These are phyloP conservation scores for Aphis gossypii DNA, from an alignment of 1,140 invertebrate species.

Conservation along the genomic window DNA sequence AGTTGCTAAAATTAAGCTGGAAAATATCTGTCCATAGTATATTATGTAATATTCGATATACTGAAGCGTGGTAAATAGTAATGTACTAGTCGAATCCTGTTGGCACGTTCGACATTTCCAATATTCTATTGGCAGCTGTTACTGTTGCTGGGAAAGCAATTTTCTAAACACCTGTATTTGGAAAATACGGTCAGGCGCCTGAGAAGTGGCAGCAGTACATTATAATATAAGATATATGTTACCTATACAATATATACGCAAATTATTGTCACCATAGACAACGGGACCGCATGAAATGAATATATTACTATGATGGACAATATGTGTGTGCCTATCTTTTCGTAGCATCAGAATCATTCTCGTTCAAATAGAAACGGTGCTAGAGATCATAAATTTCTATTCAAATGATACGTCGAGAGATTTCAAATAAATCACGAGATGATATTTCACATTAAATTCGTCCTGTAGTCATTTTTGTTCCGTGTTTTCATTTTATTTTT, in stretches of 20 bases:
- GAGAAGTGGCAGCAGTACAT: neutral
- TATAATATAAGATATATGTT: neutral
- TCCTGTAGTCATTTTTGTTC: neutral
- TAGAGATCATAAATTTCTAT: neutral
- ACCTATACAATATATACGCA: neutral
- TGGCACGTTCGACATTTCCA: neutral
- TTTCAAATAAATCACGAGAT: neutral
- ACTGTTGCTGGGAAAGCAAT: neutral
- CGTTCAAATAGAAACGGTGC: neutral
- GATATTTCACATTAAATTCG: neutral
- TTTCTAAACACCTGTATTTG: neutral
- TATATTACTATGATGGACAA: neutral
- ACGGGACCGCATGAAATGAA: neutral
- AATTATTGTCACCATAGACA: constrained; percentile 17
- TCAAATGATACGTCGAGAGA: neutral
- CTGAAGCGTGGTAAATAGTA: neutral
- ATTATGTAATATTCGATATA: neutral
- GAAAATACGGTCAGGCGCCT: neutral
- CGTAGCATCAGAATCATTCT: neutral
- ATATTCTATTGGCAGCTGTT: neutral
- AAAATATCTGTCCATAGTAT: neutral
- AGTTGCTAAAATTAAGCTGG: neutral
- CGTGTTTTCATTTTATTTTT: neutral
- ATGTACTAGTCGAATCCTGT: neutral
- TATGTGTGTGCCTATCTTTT: neutral